A percentile compares a stretch with the other conserved stretches of the same genome.
phyloP scores from a whole-genome alignment of 2,113 vertebrate genomes.

The Tragelaphus imberbis region DNA sequence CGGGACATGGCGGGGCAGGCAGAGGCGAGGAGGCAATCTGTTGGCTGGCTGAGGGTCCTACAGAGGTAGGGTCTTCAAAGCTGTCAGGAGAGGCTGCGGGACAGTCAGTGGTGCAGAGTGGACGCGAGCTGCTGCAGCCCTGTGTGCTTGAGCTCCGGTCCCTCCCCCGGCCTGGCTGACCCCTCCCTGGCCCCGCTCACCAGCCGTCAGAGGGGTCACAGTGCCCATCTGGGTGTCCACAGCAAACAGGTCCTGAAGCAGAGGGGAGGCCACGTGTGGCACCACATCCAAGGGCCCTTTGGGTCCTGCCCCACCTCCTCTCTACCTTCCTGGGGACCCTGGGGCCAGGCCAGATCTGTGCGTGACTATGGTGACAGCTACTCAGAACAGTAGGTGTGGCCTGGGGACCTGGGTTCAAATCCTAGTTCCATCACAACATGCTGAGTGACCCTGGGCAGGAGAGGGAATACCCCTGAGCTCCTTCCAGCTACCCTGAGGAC shows the following conservation, averaged over 20 bases:
- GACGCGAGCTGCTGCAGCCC: not conserved
- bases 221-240: slow-evolving; percentile 70
- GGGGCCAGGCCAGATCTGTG: not conserved
- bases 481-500: not conserved
- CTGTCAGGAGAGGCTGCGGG: not conserved
- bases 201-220: slow-evolving; percentile 74
- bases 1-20: not conserved
- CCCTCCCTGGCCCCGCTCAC: slow-evolving; percentile 55
- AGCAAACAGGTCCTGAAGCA: slow-evolving; percentile 79
- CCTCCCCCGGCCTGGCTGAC: not conserved
- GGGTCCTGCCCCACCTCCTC: not conserved
- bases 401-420: not conserved
- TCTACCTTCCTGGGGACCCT: not conserved
- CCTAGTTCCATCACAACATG: not conserved
- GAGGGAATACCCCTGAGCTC: not conserved
- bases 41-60: not conserved
- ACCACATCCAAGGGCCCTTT: not conserved
- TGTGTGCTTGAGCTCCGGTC: not conserved
- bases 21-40: not conserved
- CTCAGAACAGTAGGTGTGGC: not conserved
- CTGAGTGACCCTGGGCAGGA: not conserved
- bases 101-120: not conserved
- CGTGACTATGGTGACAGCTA: not conserved
- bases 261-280: not conserved
- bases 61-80: not conserved